These are phyloP conservation scores for Turritopsis rubra DNA, from an alignment of 30 jellyfish, hydroid and myxozoan genomes.

Conservation along the genomic window DNA sequence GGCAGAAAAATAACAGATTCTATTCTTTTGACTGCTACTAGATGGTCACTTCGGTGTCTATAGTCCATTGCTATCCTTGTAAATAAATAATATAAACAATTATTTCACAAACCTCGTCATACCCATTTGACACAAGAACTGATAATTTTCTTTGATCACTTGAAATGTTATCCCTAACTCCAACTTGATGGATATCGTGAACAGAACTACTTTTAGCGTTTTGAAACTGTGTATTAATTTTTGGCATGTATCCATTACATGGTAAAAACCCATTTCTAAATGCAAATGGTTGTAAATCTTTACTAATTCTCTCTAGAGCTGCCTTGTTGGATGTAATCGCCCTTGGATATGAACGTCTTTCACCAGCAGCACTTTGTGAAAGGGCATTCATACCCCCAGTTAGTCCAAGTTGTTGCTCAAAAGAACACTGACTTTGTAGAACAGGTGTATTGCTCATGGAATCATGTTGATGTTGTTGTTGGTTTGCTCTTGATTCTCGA, in stretches of 20 bases:
- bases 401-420: slow-evolving; percentile 21
- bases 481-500: slow-evolving; percentile 12
- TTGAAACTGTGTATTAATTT: background rate
- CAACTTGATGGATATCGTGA: slow-evolving; percentile 26
- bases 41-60: no score
- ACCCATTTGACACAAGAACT: slow-evolving; percentile 26
- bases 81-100: background rate
- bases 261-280: slow-evolving; percentile 16
- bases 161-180: slow-evolving; percentile 1
- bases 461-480: slow-evolving; percentile 13
- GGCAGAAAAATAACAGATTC: no score
- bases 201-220: slow-evolving; percentile 23
- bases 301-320: slow-evolving; percentile 33
- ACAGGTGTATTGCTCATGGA: background rate
- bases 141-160: slow-evolving; percentile 26
- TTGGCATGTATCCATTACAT: background rate
- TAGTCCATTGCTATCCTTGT: background rate
- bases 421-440: slow-evolving; percentile 23
- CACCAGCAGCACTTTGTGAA: slow-evolving; percentile 40
- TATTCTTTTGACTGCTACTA: no score
- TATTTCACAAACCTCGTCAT: slow-evolving; percentile 37
- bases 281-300: slow-evolving; percentile 35
- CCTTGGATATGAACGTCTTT: slow-evolving; percentile 35
- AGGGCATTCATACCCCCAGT: slow-evolving; percentile 29
- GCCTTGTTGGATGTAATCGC: slow-evolving; percentile 23